Base-by-base conservation (phyloP, 2,797 vertebrate species). In the Eidolon dupreanum region DNA sequence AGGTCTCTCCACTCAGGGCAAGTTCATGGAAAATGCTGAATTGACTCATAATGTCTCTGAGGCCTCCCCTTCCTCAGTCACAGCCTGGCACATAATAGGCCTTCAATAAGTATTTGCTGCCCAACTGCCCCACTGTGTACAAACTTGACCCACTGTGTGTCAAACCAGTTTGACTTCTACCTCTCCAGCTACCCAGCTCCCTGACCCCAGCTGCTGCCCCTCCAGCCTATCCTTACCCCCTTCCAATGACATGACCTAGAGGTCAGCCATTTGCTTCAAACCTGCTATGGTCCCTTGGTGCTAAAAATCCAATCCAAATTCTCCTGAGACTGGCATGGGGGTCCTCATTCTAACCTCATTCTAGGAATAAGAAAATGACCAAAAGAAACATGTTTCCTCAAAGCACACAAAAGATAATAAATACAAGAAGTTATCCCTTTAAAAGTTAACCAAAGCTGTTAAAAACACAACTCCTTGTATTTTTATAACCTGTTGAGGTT, bases 381-480 rank as follows among this genome's bases (percentile, higher is more conserved):
- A 57, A 77, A 68, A 19, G 36, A 79, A 68, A 88, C 36, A 73
- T n/a, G 28, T 28, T 95, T 92, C 82, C 57, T 78, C 63, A 20
- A 53, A 74, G 46, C n/a, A 83, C 84, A 89, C 9, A 12, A 49
- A 79, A 82, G n/a, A 41, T 11, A 53, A 17, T 31, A 66, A 51
- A 78, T 63, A 95, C 74, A 74, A 91, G 20, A 57, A 88, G 6
- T 5, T 38, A 61, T 17, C 22, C 53, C 61, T 85, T 82, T 84
- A 63, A 90, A 96, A 84, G 59, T 41, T 93, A 74, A 78, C 38
- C 83, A 91, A 94, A 87, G 26, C 59, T 49, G 7, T 71, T 89
- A 31, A 53, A 84, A 88, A 78, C 10, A 78, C 28, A 79, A 26
- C 38, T 79, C 16, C 70, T 75, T 74, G 12, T n/a, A 43, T 65